Base-by-base conservation (phyloP, 2,797 vertebrate genomes). In the Lithobates pipiens region DNA sequence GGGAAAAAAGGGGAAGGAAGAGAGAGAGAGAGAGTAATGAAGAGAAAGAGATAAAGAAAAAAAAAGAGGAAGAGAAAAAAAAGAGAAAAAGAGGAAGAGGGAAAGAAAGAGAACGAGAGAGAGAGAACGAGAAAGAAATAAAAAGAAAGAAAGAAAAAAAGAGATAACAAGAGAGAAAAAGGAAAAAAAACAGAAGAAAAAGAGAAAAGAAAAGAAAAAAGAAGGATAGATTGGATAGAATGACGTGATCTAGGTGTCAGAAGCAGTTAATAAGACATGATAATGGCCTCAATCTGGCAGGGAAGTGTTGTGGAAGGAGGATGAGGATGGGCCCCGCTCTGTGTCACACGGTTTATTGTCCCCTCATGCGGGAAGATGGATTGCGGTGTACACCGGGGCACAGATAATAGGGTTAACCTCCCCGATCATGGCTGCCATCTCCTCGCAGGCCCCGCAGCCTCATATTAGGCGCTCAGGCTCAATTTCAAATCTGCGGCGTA, bases 401-500 rank as follows among this genome's bases (percentile, higher is more conserved):
- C 85, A 54, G 75, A 3, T n/a, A 80, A 27, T 50, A 86, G 18
- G 0, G 0, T 32, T 36, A 76, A 42, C n/a, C 39, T 75, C 80
- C 39, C 27, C 29, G 39, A 72, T 7, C 80, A 54, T 87, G 86
- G 78, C 71, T 36, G 29, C 77, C 44, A 85, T 77, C 25, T 0
- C 86, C 70, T 84, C 21, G 85, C 10, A n/a, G 23, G 8, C 2
- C 80, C 29, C 23, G 85, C 10, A 25, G 23, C 10, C 2, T 81
- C 29, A 77, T 0, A 76, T 0, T 1, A 88, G 16, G 80, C 68
- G 71, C 11, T 23, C 0, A 5, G 71, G 0, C 57, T 57, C 5
- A 84, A 83, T 74, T 89, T 88, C 85, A 32, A 89, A 86, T 77
- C 3, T 27, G 80, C 68, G 85, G 81, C 44, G 46, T 73, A 86